Evolutionary conservation across 2,888 invertebrate species (phyloP).

Genomic region (Nemoura dubitans): DNA sequence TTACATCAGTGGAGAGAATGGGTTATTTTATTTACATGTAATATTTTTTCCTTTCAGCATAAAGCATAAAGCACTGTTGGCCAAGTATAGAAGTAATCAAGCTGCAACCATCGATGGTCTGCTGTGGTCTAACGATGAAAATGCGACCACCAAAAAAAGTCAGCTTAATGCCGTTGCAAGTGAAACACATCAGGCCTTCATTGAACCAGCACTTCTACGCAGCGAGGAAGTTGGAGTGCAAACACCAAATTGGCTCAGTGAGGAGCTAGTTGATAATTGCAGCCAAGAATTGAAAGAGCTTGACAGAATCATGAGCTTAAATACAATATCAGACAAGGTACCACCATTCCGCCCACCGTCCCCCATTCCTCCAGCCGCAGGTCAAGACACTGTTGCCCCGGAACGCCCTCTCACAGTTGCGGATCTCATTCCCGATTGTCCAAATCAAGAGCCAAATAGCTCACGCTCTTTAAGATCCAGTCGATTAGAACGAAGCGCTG

Average conservation of each 20-base stretch:
- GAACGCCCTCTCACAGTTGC: not conserved
- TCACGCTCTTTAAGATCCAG: not conserved
- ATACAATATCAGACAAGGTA: not conserved
- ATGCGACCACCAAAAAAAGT: not conserved
- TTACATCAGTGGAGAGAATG: not conserved
- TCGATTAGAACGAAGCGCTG: not conserved
- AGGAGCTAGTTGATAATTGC: not conserved
- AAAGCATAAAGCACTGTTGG: constrained; percentile 25
- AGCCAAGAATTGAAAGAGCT: constrained; percentile 25
- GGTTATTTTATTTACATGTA: not conserved
- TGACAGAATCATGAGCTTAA: constrained; percentile 8
- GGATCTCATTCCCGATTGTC: not conserved
- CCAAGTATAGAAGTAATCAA: not conserved
- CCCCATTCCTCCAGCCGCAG: constrained; percentile 4
- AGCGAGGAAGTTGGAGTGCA: not conserved
- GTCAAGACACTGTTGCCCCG: not conserved
- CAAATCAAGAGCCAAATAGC: not conserved
- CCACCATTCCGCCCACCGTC: not conserved
- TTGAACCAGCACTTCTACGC: not conserved
- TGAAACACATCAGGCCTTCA: not conserved
- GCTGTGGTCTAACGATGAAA: not conserved
- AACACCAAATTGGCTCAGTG: constrained; percentile 14
- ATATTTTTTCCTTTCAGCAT: not conserved
- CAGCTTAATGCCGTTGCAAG: not conserved
- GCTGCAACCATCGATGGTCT: not conserved